Evolutionary conservation across 2,797 vertebrate species (phyloP).

Genomic region (Macropodus opercularis): DNA sequence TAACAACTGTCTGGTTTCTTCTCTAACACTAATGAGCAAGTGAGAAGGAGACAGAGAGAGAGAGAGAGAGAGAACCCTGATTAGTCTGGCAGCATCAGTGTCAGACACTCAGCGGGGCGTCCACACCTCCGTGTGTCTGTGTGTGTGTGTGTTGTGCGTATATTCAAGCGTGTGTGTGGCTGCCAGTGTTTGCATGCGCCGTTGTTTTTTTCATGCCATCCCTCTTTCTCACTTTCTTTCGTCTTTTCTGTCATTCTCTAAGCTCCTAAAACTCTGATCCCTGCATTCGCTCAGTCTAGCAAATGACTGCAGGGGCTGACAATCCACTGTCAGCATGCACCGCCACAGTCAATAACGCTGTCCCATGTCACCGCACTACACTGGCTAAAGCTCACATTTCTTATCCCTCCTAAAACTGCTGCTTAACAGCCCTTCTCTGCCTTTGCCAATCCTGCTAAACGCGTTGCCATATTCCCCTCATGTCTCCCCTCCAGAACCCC

Average conservation of each 20-base stretch:
- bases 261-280: constrained; percentile 73
- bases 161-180: constrained; percentile 60
- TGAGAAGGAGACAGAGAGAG: constrained; percentile 54
- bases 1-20: constrained; percentile 61
- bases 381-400: constrained; percentile 80
- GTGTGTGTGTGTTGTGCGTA: constrained; percentile 39
- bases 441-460: constrained; percentile 67
- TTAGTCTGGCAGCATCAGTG: constrained; percentile 85
- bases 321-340: constrained; percentile 82
- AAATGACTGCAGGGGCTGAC: constrained; percentile 83
- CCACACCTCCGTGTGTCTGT: constrained; percentile 47
- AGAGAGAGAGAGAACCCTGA: constrained; percentile 80
- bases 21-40: constrained; percentile 71
- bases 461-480: constrained; percentile 65
- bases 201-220: constrained; percentile 3
- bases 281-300: constrained; percentile 71
- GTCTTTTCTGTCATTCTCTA: constrained; percentile 59
- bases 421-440: constrained; percentile 74
- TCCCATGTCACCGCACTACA: constrained; percentile 79
- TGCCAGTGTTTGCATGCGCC: constrained; percentile 56
- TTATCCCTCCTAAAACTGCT: constrained; percentile 74
- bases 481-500: constrained; percentile 19
- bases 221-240: constrained; percentile 46
- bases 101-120: constrained; percentile 82
- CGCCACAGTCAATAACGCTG: constrained; percentile 80